Percentiles rank a stretch among this genome's conserved stretches.
Conservation (phyloP, 2,888 invertebrate species). For the Timema podura region DNA sequence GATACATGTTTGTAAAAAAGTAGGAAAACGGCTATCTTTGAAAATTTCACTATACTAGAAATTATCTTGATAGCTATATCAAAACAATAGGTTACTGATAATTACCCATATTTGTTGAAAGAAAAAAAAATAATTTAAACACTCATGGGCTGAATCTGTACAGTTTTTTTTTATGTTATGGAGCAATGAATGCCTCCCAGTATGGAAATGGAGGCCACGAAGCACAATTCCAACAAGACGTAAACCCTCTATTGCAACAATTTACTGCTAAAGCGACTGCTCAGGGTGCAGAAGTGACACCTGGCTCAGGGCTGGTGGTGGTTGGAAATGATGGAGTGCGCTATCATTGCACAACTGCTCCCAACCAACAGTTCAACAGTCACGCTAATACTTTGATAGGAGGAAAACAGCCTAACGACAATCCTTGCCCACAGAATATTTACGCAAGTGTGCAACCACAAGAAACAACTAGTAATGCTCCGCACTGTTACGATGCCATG, state of each 20-base stretch:
- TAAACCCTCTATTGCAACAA: constrained; percentile 20
- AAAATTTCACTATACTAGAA: too few relatives aligned
- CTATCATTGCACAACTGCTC: constrained; percentile 20
- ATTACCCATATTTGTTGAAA: too few relatives aligned
- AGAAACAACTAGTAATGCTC: background rate
- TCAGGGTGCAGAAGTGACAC: constrained; percentile 7
- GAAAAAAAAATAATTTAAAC: too few relatives aligned
- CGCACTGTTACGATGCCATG: background rate
- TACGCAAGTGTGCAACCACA: background rate
- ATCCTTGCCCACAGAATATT: background rate
- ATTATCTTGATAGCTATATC: too few relatives aligned
- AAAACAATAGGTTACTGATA: too few relatives aligned
- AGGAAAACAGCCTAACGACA: background rate
- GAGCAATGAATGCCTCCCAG: constrained; percentile 24
- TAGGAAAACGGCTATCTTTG: too few relatives aligned
- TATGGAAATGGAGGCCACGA: constrained; percentile 20
- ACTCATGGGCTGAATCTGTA: too few relatives aligned
- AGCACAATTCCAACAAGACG: constrained; percentile 17
- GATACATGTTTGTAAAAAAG: too few relatives aligned
- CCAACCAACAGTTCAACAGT: constrained; percentile 12
- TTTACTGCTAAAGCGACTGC: constrained; percentile 15
- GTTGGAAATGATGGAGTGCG: constrained; percentile 22
- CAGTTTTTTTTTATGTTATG: background rate
- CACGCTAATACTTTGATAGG: background rate
- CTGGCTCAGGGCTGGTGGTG: constrained; percentile 18